Conservation (phyloP, 2,797 vertebrate genomes). For the Sebastiscus albofasciatus region DNA sequence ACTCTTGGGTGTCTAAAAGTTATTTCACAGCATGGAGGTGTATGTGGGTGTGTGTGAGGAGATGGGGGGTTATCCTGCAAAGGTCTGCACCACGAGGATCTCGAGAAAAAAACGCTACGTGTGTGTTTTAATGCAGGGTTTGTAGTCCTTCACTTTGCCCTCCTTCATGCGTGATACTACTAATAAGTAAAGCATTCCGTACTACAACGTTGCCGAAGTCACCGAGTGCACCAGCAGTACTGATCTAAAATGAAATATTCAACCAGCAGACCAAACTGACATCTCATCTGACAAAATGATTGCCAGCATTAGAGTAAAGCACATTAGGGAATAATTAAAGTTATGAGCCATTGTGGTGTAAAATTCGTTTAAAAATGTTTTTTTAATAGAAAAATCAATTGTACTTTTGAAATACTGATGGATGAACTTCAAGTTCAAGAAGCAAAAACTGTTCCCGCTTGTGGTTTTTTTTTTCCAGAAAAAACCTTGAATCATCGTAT, state of each 20-base stretch:
- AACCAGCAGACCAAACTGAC: conserved; percentile 3
- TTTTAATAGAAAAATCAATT: conserved; percentile 2
- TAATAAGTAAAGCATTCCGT: conserved; percentile 8
- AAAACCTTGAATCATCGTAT: conserved; percentile 5
- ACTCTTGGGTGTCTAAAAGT: conserved; percentile 55
- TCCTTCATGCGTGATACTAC: neutral
- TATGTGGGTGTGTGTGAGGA: conserved; percentile 7
- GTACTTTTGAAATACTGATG: conserved; percentile 12
- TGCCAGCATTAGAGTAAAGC: conserved; percentile 22
- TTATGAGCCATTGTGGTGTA: conserved; percentile 5
- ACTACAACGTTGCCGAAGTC: neutral
- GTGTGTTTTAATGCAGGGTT: conserved; percentile 7
- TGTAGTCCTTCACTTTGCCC: neutral
- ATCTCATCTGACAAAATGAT: conserved; percentile 41
- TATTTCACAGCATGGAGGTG: conserved; percentile 62
- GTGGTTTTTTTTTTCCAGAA: neutral
- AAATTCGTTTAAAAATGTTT: neutral
- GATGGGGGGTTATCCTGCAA: conserved; percentile 39
- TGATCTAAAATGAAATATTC: conserved; percentile 16
- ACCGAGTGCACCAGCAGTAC: neutral
- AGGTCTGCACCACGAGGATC: conserved; percentile 36
- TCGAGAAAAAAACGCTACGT: conserved; percentile 9
- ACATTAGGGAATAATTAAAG: conserved; percentile 34
- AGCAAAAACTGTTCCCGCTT: neutral
- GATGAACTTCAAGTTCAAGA: neutral